Evolutionary conservation across 2,113 vertebrate species (phyloP).

Genomic region (Nanorana parkeri): DNA sequence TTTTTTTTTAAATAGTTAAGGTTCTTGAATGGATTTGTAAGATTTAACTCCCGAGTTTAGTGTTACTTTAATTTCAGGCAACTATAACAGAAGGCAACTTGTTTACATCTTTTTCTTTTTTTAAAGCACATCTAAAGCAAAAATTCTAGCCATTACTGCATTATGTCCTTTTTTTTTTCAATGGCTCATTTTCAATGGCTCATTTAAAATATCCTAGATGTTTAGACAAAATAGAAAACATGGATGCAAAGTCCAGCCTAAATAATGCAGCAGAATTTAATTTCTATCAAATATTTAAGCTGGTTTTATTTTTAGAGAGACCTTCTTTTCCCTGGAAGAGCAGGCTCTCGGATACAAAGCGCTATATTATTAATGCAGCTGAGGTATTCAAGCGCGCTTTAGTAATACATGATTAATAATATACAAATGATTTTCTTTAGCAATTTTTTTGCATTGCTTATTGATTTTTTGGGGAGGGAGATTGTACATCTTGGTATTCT

Average conservation of each 20-base stretch:
- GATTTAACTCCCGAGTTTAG: no score
- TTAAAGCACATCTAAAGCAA: not conserved
- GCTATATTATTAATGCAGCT: slow-evolving; percentile 25
- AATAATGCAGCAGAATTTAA: slow-evolving; percentile 51
- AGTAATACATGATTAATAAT: not conserved
- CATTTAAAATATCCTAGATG: not conserved
- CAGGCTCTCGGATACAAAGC: not conserved
- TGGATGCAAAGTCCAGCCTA: not conserved
- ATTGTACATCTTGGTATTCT: no score
- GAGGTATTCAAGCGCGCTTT: not conserved
- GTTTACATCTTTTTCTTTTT: not conserved
- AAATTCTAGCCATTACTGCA: slow-evolving; percentile 1
- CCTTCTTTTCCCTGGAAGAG: slow-evolving; percentile 26
- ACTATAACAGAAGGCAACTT: no score
- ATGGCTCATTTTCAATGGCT: slow-evolving; percentile 16
- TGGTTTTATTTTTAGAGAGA: slow-evolving; percentile 45
- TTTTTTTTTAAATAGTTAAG: no score
- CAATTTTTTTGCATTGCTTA: no score
- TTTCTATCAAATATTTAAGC: slow-evolving; percentile 44
- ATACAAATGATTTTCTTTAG: not conserved
- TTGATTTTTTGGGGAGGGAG: no score
- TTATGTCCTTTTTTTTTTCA: not conserved
- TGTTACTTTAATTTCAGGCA: no score
- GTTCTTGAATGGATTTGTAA: no score
- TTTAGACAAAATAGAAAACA: slow-evolving; percentile 26